Evolutionary conservation across 2,113 vertebrate species (phyloP).

Genomic region (Eonycteris spelaea): DNA sequence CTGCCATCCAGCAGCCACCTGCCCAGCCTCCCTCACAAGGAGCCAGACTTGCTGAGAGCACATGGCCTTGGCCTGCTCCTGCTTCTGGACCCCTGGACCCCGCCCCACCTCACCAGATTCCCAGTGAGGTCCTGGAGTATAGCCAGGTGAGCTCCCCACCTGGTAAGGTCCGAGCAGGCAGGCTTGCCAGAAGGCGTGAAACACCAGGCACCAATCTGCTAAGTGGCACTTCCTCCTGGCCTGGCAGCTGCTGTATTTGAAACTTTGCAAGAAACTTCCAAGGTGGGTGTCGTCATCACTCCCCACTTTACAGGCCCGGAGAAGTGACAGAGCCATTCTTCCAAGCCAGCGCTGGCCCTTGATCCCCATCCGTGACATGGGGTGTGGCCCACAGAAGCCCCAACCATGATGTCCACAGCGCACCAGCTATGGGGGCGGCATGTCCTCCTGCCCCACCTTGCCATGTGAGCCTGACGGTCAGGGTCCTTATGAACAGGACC

Average conservation of each 20-base stretch:
- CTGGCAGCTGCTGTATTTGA: neutral
- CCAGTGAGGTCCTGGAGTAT: neutral
- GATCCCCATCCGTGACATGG: fast-evolving
- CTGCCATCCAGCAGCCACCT: neutral
- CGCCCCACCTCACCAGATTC: neutral
- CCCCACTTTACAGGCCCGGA: neutral
- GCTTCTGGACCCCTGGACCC: neutral
- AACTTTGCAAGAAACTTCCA: neutral
- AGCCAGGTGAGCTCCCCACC: neutral
- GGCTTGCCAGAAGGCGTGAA: fast-evolving
- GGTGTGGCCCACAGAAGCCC: neutral
- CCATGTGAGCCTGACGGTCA: fast-evolving
- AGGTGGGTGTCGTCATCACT: neutral
- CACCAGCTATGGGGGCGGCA: fast-evolving
- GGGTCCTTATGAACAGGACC: neutral
- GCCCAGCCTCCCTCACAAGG: neutral
- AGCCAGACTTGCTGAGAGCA: neutral
- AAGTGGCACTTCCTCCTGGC: neutral
- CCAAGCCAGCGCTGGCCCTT: neutral
- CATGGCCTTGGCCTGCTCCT: neutral
- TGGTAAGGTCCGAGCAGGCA: neutral
- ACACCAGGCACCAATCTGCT: neutral
- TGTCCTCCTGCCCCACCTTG: fast-evolving
- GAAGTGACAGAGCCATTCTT: neutral
- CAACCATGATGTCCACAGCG: fast-evolving